phyloP scores from a whole-genome alignment of 37 sponge, comb jelly and placozoan genomes.

The Mnemiopsis leidyi region DNA sequence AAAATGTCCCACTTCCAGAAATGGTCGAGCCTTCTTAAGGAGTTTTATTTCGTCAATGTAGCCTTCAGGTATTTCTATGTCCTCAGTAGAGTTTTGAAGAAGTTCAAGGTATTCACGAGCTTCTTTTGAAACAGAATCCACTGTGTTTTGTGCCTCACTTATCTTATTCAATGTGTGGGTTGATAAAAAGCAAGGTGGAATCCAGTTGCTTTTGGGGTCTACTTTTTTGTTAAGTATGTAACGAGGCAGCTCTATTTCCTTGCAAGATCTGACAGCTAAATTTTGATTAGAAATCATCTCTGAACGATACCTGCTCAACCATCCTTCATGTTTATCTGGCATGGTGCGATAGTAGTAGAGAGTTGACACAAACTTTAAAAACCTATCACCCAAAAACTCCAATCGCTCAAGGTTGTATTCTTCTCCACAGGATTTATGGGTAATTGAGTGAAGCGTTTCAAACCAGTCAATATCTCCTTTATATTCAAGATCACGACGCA shows the following conservation, averaged over 20 bases:
- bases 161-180: not conserved
- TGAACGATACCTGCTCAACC: slow-evolving; percentile 71
- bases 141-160: not conserved
- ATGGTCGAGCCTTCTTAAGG: not conserved
- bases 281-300: slow-evolving; percentile 76
- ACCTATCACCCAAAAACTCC: slow-evolving; percentile 91
- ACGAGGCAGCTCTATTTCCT: slow-evolving; percentile 16
- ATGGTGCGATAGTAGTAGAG: slow-evolving; percentile 69
- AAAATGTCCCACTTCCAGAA: not conserved
- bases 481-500: not conserved
- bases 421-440: slow-evolving; percentile 75
- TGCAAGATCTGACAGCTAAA: slow-evolving; percentile 67
- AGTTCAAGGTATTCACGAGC: not conserved
- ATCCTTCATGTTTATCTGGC: slow-evolving; percentile 73
- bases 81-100: not conserved
- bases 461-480: slow-evolving; percentile 46
- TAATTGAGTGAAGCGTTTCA: slow-evolving; percentile 76
- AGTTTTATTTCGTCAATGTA: not conserved
- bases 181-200: slow-evolving; percentile 65
- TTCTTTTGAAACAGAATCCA: not conserved
- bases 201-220: slow-evolving; percentile 60
- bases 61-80: not conserved
- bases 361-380: slow-evolving; percentile 83
- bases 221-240: slow-evolving; percentile 19
- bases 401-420: slow-evolving; percentile 82